Evolutionary conservation across 2,888 invertebrate species (phyloP).

Genomic region (Argyra leucocephala): DNA sequence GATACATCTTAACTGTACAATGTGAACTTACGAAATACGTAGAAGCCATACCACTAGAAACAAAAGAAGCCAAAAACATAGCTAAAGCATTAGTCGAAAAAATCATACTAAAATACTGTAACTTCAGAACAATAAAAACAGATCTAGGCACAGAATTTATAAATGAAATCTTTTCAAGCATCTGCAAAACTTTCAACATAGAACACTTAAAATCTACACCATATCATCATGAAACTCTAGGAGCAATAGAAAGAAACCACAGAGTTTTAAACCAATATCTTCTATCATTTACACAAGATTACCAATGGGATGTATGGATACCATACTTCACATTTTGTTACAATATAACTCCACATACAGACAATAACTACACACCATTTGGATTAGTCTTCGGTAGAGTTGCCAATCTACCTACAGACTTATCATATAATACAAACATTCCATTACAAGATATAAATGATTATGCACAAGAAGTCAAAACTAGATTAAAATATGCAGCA

Average conservation of each 20-base stretch:
- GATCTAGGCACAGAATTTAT: constrained; percentile 18
- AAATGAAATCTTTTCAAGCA: constrained; percentile 14
- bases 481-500: too few species aligned
- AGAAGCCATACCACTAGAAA: constrained; percentile 17
- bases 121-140: constrained; percentile 18
- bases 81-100: constrained; percentile 13
- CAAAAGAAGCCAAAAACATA: constrained; percentile 16
- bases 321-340: neutral
- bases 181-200: constrained; percentile 12
- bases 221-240: constrained; percentile 17
- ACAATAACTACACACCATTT: neutral
- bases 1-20: constrained; percentile 20
- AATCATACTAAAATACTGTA: constrained; percentile 13
- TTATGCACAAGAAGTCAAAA: too few species aligned
- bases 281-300: neutral
- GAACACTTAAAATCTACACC: constrained; percentile 15
- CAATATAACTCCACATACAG: neutral
- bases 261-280: constrained; percentile 17
- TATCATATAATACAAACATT: constrained; percentile 7
- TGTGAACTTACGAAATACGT: constrained; percentile 20
- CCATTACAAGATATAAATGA: too few species aligned
- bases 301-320: constrained; percentile 12
- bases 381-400: neutral
- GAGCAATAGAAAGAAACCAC: constrained; percentile 17
- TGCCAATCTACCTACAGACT: neutral